Evolutionary conservation across 2,113 vertebrate genomes (phyloP).

Genomic region (Calyptomena viridis): DNA sequence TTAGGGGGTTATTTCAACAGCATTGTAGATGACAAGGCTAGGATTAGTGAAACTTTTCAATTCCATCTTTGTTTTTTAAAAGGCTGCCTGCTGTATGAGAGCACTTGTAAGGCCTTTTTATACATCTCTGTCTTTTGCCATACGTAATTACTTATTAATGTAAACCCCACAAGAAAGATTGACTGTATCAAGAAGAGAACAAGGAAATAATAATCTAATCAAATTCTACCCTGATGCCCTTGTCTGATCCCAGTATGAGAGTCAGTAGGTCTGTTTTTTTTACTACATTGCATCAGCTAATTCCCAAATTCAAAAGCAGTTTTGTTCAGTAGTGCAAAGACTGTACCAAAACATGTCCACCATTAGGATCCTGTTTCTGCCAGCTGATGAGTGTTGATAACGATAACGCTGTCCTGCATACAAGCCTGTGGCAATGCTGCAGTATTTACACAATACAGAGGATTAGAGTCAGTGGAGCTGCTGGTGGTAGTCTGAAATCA

Average conservation of each 20-base stretch:
- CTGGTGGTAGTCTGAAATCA: slow-evolving; percentile 10
- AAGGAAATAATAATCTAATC: slow-evolving; percentile 52
- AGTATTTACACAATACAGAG: slow-evolving; percentile 15
- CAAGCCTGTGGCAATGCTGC: slow-evolving; percentile 16
- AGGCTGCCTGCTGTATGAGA: slow-evolving; percentile 10
- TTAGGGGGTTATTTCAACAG: slow-evolving; percentile 20
- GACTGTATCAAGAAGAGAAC: slow-evolving; percentile 30
- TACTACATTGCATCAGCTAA: background rate
- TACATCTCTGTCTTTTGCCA: slow-evolving; percentile 10
- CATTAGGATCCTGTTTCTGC: slow-evolving; percentile 17
- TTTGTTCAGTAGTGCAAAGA: slow-evolving; percentile 35
- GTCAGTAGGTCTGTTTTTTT: background rate
- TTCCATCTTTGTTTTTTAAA: slow-evolving; percentile 52
- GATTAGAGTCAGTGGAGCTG: slow-evolving; percentile 29
- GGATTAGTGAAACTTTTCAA: slow-evolving; percentile 5
- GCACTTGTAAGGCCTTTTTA: slow-evolving; percentile 8
- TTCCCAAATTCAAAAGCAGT: slow-evolving; percentile 36
- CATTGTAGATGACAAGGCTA: background rate
- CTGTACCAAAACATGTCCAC: slow-evolving; percentile 9
- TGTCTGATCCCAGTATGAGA: background rate
- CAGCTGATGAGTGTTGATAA: slow-evolving; percentile 57
- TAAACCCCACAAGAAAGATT: slow-evolving; percentile 29
- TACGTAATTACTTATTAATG: slow-evolving; percentile 65
- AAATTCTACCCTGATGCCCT: background rate
- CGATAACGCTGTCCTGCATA: background rate